phyloP scores from a whole-genome alignment of 2,113 vertebrate species.

The Pleuronectes platessa region DNA sequence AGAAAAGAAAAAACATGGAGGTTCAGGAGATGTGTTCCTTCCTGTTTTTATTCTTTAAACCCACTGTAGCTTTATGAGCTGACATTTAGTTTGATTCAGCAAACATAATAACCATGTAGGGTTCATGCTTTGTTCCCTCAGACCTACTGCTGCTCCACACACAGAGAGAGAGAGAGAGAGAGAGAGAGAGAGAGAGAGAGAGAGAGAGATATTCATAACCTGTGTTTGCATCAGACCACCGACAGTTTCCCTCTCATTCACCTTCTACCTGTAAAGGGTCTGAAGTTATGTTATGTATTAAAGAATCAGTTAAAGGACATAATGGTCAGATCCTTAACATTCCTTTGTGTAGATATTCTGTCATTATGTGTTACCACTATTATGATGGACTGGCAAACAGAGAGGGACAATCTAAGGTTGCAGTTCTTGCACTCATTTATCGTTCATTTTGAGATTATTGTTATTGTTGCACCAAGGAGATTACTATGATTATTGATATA shows the following conservation, averaged over 20 bases:
- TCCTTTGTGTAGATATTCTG: no score
- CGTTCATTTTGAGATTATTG: no score
- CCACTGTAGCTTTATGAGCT: slow-evolving; percentile 31
- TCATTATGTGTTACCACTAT: no score
- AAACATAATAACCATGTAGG: slow-evolving; percentile 37
- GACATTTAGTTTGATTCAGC: slow-evolving; percentile 30
- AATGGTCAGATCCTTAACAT: no score
- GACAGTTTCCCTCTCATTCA: not conserved
- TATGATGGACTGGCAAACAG: no score
- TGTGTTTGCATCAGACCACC: not conserved
- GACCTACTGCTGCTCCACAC: slow-evolving; percentile 27
- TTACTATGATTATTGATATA: no score
- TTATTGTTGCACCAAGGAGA: no score
- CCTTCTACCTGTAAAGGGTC: not conserved
- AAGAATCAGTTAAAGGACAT: no score
- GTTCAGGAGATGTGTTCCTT: not conserved
- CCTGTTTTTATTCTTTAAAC: slow-evolving; percentile 48
- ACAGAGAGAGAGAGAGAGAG: no score
- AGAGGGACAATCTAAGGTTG: no score
- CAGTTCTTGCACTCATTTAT: no score
- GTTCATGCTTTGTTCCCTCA: not conserved
- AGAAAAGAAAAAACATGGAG: not conserved
- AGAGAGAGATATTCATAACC: slow-evolving; percentile 21
- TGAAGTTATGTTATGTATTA: not conserved
- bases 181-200: no score